Percentiles rank a stretch among this genome's conserved stretches.
Evolutionary conservation across 2,797 vertebrate species (phyloP).

Genomic region (Echeneis naucrates): DNA sequence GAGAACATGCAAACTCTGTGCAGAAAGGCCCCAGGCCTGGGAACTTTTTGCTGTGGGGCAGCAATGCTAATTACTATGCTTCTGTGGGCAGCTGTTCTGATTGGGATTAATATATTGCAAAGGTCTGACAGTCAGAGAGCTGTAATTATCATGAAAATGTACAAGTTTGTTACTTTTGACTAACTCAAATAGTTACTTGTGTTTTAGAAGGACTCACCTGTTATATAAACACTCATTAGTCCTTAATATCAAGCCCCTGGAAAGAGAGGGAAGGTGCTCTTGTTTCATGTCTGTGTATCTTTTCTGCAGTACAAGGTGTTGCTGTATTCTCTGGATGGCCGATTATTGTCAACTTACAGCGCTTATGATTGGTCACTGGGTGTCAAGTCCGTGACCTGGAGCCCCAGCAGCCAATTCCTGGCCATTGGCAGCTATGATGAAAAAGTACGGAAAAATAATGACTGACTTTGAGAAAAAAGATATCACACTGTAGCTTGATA

Average conservation of each 20-base stretch:
- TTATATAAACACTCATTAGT: background rate
- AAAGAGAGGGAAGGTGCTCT: background rate
- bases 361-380: constrained; percentile 97
- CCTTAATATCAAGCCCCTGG: background rate
- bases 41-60: too few species aligned
- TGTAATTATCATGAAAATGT: background rate
- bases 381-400: constrained; percentile 92
- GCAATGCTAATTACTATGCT: too few species aligned
- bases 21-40: too few species aligned
- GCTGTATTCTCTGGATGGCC: constrained; percentile 96
- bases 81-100: too few species aligned
- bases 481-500: background rate
- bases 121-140: too few species aligned
- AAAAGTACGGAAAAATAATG: constrained; percentile 84
- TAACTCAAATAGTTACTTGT: too few species aligned
- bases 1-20: too few species aligned
- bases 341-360: constrained; percentile 87
- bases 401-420: constrained; percentile 97
- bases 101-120: too few species aligned
- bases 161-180: background rate
- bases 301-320: constrained; percentile 91
- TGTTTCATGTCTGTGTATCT: constrained; percentile 12
- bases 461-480: background rate
- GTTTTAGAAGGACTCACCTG: background rate
- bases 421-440: constrained; percentile 96